phyloP scores from a whole-genome alignment of 2,888 invertebrate species.

The Molanna angustata region DNA sequence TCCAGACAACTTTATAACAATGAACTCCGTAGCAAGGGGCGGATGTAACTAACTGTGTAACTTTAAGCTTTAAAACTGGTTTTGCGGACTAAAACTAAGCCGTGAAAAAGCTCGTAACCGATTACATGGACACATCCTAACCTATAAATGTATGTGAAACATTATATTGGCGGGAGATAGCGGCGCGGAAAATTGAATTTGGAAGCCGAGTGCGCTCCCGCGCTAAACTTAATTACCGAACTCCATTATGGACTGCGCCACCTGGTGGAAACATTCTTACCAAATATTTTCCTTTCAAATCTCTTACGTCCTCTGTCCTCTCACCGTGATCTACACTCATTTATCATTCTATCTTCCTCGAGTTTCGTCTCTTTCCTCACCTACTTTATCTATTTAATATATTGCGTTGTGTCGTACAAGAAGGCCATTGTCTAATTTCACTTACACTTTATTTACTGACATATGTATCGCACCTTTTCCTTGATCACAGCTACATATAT shows the following conservation, averaged over 20 bases:
- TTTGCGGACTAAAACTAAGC: conserved; percentile 16
- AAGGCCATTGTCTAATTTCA: too few species aligned
- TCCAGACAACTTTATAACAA: too few species aligned
- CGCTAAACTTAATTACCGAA: conserved; percentile 30
- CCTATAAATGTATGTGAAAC: conserved; percentile 20
- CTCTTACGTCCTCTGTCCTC: not conserved
- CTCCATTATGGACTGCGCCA: conserved; percentile 24
- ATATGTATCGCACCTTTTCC: too few species aligned
- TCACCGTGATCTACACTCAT: too few species aligned
- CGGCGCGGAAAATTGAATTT: conserved; percentile 29
- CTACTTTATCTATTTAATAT: too few species aligned
- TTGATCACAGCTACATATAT: too few species aligned
- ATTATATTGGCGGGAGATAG: conserved; percentile 24
- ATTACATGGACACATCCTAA: conserved; percentile 15
- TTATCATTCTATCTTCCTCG: too few species aligned
- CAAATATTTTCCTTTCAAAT: not conserved
- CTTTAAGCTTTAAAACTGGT: conserved; percentile 13
- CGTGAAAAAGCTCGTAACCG: conserved; percentile 15
- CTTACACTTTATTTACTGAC: too few species aligned
- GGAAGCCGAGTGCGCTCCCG: conserved; percentile 26
- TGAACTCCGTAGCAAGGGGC: too few species aligned
- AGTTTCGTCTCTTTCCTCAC: too few species aligned
- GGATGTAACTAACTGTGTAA: too few species aligned
- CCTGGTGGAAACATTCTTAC: conserved; percentile 16
- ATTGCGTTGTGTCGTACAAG: too few species aligned